Conservation (phyloP, 2,113 vertebrate species). For the Chauna torquata region DNA sequence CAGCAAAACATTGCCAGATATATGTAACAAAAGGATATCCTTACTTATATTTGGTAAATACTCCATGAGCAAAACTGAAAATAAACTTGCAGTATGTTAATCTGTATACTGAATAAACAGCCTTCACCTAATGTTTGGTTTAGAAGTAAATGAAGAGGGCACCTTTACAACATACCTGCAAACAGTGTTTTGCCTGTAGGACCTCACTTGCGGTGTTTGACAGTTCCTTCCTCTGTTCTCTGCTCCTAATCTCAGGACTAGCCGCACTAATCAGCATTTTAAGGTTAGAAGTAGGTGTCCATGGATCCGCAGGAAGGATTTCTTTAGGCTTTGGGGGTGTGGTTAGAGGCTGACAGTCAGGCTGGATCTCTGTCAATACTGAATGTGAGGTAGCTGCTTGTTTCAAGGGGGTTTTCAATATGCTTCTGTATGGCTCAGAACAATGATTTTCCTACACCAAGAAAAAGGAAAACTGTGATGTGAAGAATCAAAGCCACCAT, state of each 20-base stretch:
- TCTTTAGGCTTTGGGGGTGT: conserved; percentile 89
- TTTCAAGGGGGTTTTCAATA: conserved; percentile 76
- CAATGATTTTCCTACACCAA: conserved; percentile 77
- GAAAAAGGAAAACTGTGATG: neutral
- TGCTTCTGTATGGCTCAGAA: conserved; percentile 65
- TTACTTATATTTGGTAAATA: neutral
- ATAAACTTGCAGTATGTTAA: neutral
- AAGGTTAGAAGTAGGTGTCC: conserved; percentile 95
- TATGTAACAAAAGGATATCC: neutral
- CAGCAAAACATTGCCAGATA: neutral
- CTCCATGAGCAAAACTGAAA: neutral
- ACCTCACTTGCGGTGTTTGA: conserved; percentile 67
- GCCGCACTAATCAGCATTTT: conserved; percentile 96
- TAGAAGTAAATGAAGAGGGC: neutral
- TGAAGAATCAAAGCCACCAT: neutral
- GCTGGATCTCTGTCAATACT: conserved; percentile 58
- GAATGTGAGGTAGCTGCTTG: conserved; percentile 41
- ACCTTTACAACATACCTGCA: conserved; percentile 75
- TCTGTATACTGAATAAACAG: neutral
- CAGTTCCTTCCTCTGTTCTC: conserved; percentile 82
- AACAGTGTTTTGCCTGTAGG: conserved; percentile 70
- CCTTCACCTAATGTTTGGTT: too few species aligned
- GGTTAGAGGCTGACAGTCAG: conserved; percentile 79
- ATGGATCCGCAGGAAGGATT: conserved; percentile 83
- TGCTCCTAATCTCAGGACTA: conserved; percentile 92